A percentile compares a stretch with the other conserved stretches of the same genome.
These are phyloP conservation scores for Meliscaeva auricollis DNA, from an alignment of 2,888 invertebrate genomes.

Conservation along the genomic window DNA sequence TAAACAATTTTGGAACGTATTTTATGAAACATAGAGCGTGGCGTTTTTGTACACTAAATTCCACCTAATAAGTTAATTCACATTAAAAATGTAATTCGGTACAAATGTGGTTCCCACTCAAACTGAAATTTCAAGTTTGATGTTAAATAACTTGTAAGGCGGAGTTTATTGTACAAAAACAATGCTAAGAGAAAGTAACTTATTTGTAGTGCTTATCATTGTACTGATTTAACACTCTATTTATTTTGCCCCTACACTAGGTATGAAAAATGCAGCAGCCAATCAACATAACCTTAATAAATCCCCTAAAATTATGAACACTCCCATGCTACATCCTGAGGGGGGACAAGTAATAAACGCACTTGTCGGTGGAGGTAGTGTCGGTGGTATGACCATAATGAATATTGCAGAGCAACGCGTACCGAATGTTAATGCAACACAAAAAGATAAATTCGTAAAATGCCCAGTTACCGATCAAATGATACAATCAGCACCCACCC, in stretches of 20 bases:
- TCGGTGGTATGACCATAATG: constrained; percentile 50
- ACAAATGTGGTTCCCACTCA: no score
- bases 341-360: constrained; percentile 35
- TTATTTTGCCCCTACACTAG: constrained; percentile 64
- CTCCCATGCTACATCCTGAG: constrained; percentile 19
- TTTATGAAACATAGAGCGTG: no score
- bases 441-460: constrained; percentile 65
- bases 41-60: no score
- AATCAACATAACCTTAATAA: constrained; percentile 64
- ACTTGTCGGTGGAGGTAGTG: constrained; percentile 21
- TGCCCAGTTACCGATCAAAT: constrained; percentile 54
- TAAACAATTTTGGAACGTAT: no score
- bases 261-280: constrained; percentile 78
- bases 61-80: no score
- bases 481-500: constrained; percentile 74
- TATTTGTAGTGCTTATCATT: no score
- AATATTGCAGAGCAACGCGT: constrained; percentile 53
- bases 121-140: no score
- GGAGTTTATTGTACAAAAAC: no score
- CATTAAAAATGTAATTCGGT: no score
- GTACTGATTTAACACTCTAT: no score
- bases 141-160: no score
- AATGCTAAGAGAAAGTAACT: no score
- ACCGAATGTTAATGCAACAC: constrained; percentile 40
- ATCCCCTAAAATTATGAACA: constrained; percentile 54